Evolutionary conservation across 2,113 vertebrate species (phyloP), one percentile per base, ranked within the genome.

Genomic region (Nibea coibor): DNA sequence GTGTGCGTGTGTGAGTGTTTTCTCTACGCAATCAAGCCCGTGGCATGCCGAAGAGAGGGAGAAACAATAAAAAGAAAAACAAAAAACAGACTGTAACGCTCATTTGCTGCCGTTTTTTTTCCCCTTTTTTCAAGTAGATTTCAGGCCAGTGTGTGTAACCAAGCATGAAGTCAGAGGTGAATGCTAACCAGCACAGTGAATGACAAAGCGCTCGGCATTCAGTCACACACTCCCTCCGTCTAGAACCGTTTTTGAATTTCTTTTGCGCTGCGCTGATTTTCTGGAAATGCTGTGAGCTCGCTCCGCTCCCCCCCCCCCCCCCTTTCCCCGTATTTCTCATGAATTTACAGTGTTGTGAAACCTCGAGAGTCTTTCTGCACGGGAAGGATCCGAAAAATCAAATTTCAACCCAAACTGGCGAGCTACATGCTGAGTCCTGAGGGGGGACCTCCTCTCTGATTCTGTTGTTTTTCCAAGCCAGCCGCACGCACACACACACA

Each of bases 121-220:
- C 86, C 28, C 24, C 1, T 39, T 39, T 39, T 74, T 69, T 77
- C 11, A n/a, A 72, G 62, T 68, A 63, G 59, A 82, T 91, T 92
- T 80, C 43, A 85, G 80, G 75, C 57, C 65, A 51, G 69, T 69
- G 78, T 82, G 86, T 67, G 73, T 76, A 87, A 73, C 75, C 86
- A 87, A 78, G 84, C 85, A 84, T 93, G 88, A 93, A 92, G 81
- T 74, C 39, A 8, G 50, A 24, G 39, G 86, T 90, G 83, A 89
- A 63, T 86, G 79, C 67, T 26, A 35, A 48, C 58, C 31, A 31
- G 73, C 12, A 24, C 47, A 80, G 48, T 48, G 78, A 90, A 87
- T 26, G 85, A 88, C 83, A 85, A 87, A 87, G 72, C 74, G 65
- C 54, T 69, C 62, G 1, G 66, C 67, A 26, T 15, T 85, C 66